Conservation (phyloP, 2,797 vertebrate genomes). For the Pipistrellus kuhlii region DNA sequence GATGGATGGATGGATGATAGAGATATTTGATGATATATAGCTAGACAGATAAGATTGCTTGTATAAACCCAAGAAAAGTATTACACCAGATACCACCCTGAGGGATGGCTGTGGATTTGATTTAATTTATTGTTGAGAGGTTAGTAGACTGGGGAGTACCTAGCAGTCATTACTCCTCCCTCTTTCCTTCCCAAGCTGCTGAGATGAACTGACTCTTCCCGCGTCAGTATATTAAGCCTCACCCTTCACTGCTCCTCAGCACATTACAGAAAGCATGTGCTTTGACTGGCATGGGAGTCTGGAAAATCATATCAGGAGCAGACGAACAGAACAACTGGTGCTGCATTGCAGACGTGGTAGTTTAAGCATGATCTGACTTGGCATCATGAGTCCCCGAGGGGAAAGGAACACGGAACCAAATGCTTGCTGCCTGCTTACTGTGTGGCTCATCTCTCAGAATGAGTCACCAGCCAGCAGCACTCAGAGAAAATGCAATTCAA, state of each 20-base stretch:
- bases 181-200: neutral
- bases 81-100: neutral
- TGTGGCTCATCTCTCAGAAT: neutral
- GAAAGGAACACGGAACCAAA: neutral
- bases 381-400: neutral
- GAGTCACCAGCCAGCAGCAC: slow-evolving; percentile 43
- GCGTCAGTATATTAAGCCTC: neutral
- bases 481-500: slow-evolving; percentile 54
- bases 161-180: neutral
- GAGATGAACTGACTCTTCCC: neutral
- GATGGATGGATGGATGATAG: neutral
- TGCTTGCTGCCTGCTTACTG: neutral
- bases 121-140: neutral
- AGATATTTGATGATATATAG: neutral
- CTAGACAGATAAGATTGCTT: neutral
- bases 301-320: slow-evolving; percentile 62
- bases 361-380: slow-evolving; percentile 46
- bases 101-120: neutral
- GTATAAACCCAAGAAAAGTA: neutral
- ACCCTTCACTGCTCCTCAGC: slow-evolving; percentile 56
- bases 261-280: slow-evolving; percentile 16
- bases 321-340: slow-evolving; percentile 68
- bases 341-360: slow-evolving; percentile 84
- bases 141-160: neutral
- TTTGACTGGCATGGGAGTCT: slow-evolving; percentile 24